Percentiles rank a stretch among this genome's conserved stretches.
Conservation (phyloP, 2,113 vertebrate genomes). For the Tychaedon coryphoeus region DNA sequence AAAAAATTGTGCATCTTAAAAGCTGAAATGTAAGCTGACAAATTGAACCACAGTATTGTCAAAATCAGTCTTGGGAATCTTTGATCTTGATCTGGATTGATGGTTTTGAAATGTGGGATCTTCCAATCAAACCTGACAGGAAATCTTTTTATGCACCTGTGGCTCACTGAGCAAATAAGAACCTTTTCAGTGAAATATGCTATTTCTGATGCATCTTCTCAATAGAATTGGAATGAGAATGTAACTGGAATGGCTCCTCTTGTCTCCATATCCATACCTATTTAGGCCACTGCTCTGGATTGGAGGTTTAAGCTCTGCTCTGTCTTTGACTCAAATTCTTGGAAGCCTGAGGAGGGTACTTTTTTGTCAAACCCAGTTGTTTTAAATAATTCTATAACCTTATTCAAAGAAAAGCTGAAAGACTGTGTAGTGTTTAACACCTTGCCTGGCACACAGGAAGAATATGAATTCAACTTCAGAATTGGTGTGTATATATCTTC, state of each 20-base stretch:
- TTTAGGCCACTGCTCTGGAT: background rate
- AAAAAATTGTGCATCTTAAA: background rate
- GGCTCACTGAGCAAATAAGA: background rate
- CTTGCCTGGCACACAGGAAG: background rate
- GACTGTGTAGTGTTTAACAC: background rate
- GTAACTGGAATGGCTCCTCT: background rate
- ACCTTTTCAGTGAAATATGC: background rate
- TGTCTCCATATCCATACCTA: background rate
- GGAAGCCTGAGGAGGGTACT: background rate
- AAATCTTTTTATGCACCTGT: background rate
- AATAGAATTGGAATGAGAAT: background rate
- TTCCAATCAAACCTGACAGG: background rate
- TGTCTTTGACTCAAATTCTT: background rate
- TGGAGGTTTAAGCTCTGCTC: background rate
- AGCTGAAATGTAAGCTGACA: background rate
- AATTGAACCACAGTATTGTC: background rate
- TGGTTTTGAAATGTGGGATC: background rate
- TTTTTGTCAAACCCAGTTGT: background rate
- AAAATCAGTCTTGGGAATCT: background rate
- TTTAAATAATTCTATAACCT: background rate
- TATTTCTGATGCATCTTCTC: background rate
- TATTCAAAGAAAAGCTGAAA: background rate
- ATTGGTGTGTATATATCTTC: rapidly evolving
- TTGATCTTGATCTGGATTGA: background rate
- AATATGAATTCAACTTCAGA: background rate